Evolutionary conservation across 2,113 vertebrate species (phyloP).

Genomic region (Pollimyrus isidori): DNA sequence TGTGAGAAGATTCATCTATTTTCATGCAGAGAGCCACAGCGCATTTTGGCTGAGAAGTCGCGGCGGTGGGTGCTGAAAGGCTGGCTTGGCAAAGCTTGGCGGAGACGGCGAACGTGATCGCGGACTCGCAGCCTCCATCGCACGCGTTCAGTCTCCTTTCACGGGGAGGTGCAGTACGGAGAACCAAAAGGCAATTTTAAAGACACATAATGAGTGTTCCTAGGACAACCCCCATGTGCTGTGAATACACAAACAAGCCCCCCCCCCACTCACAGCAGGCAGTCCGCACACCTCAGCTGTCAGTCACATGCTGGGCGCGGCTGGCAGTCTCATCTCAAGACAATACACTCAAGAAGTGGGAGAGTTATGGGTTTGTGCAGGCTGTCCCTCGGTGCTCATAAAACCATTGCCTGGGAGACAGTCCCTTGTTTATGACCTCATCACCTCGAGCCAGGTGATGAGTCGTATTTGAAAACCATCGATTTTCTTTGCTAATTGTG

Average conservation of each 20-base stretch:
- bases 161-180: conserved; percentile 45
- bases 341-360: not conserved
- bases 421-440: not conserved
- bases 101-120: conserved; percentile 9
- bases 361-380: not conserved
- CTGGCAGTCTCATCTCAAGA: not conserved
- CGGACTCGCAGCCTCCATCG: conserved; percentile 17
- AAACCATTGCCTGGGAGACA: not conserved
- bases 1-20: not conserved
- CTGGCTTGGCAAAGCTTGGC: not conserved
- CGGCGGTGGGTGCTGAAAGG: not conserved
- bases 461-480: not conserved
- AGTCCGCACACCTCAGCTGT: conserved; percentile 16
- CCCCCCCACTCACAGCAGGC: not conserved
- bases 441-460: not conserved
- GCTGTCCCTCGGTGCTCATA: not conserved
- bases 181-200: conserved; percentile 71
- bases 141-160: conserved; percentile 53
- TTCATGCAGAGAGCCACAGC: not conserved
- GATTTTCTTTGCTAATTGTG: not conserved
- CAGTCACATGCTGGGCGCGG: not conserved
- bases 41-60: not conserved
- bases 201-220: conserved; percentile 37
- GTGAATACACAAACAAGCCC: not conserved
- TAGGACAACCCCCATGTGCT: not conserved